phyloP scores from a whole-genome alignment of 2,113 vertebrate genomes.

The Chloropsis hardwickii region DNA sequence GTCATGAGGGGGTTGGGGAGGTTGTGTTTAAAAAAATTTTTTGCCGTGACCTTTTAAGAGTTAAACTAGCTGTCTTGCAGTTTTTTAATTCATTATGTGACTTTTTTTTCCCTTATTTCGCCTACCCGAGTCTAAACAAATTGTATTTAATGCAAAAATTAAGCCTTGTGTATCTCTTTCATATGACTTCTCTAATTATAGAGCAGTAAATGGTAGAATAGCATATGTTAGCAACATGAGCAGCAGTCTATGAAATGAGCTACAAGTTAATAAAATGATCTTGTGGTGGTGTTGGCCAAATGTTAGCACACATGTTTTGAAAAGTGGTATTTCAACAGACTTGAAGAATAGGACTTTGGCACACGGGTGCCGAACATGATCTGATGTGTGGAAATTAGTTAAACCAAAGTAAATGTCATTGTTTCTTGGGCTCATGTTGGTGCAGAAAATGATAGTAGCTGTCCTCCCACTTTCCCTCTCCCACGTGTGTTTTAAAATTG shows the following conservation, averaged over 20 bases:
- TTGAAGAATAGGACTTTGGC: conserved; percentile 67
- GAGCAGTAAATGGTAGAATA: conserved; percentile 66
- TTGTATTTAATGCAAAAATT: conserved; percentile 65
- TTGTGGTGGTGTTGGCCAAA: conserved; percentile 71
- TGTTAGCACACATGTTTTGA: conserved; percentile 70
- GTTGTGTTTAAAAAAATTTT: neutral
- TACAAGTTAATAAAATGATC: conserved; percentile 74
- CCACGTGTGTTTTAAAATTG: conserved; percentile 12
- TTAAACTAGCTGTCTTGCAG: conserved; percentile 5
- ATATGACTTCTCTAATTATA: conserved; percentile 74
- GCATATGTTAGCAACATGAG: conserved; percentile 77
- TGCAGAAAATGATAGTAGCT: conserved; percentile 26
- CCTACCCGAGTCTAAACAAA: conserved; percentile 43
- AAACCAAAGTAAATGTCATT: conserved; percentile 57
- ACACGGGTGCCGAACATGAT: neutral
- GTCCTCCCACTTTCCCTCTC: neutral
- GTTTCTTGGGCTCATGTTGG: conserved; percentile 29
- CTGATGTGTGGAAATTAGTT: conserved; percentile 46
- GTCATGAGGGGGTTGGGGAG: neutral
- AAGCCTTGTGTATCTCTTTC: conserved; percentile 66
- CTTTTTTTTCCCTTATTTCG: conserved; percentile 18
- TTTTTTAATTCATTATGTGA: neutral
- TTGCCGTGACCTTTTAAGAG: neutral
- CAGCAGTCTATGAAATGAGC: conserved; percentile 76
- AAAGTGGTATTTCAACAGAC: conserved; percentile 70